phyloP scores from a whole-genome alignment of 1,140 invertebrate genomes.

The Popillia japonica region DNA sequence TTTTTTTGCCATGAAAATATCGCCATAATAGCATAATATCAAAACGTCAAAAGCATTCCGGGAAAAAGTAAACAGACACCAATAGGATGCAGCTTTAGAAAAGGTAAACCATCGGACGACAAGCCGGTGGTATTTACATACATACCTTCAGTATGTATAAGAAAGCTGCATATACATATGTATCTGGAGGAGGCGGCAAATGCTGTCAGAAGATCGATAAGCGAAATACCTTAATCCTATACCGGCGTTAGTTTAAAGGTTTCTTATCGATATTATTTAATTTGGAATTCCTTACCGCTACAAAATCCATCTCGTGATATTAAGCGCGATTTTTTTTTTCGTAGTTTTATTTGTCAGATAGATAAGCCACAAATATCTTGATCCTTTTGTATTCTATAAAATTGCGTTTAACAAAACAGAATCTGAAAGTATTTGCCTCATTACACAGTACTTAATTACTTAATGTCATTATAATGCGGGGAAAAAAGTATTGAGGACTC shows the following conservation, averaged over 20 bases:
- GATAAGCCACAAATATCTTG: conserved; percentile 11
- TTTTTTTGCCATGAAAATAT: too few relatives aligned
- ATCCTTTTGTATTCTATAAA: conserved; percentile 6
- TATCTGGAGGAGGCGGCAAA: background rate
- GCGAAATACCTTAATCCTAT: conserved; percentile 1
- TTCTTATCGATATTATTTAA: background rate
- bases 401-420: background rate
- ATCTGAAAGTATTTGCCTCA: background rate
- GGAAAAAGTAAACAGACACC: background rate
- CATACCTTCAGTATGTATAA: background rate
- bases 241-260: conserved; percentile 14
- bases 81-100: background rate
- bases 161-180: background rate
- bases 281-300: conserved; percentile 8
- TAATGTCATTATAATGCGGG: too few relatives aligned
- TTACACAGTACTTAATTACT: too few relatives aligned
- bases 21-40: too few relatives aligned
- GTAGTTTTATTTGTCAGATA: background rate
- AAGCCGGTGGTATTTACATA: background rate
- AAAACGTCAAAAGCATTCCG: background rate
- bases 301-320: background rate
- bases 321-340: background rate
- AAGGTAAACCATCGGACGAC: background rate
- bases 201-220: conserved; percentile 7
- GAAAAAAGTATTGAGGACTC: too few relatives aligned